Base-by-base conservation (phyloP, 92 coral and sea anemone genomes). In the Galaxea fascicularis region DNA sequence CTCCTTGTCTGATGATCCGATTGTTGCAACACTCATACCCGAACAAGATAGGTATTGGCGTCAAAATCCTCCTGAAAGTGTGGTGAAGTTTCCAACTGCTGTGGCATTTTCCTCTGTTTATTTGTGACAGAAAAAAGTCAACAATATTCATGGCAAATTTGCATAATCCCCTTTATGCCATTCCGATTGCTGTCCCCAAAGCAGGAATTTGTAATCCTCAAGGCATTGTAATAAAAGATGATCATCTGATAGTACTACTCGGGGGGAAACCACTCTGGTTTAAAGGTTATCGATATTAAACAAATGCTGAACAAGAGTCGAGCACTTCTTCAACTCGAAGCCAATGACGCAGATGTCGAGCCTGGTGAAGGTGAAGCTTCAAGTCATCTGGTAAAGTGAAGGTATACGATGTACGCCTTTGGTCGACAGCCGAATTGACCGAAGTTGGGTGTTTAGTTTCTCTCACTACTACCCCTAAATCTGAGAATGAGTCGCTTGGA, bases 131-230 rank as follows among this genome's bases (percentile, higher is more conserved):
- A 59, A 71, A 71, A 39, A 84, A 89, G 66, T 89, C 92, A 30
- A 84, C 82, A n/a, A 31, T 89, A 18, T 89, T 77, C 70, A 77
- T 89, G 89, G 92, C 89, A 45, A 84, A 89, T 76, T 84, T 89
- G 54, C 89, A 89, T 52, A 84, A 89, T 56, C 83, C 89, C 24
- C 79, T 89, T n/a, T 89, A 82, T 53, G 73, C 64, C 27, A 45
- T 89, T 54, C 89, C 89, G 35, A 24, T 85, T 24, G 90, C 79
- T 47, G 92, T 82, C 44, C 86, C 92, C 10, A 84, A 73, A 54
- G 77, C 77, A 53, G 84, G 87, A 72, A 73, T 89, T 59, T 77
- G 29, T 53, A 21, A 22, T 46, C 92, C 89, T 12, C 51, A 20
- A 28, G 89, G 89, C 16, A 59, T 89, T 20, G 81, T 78, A 20